Percentiles rank a stretch among this genome's conserved stretches.
Evolutionary conservation across 2,113 vertebrate genomes (phyloP).

Genomic region (Ceyx cyanopectus): DNA sequence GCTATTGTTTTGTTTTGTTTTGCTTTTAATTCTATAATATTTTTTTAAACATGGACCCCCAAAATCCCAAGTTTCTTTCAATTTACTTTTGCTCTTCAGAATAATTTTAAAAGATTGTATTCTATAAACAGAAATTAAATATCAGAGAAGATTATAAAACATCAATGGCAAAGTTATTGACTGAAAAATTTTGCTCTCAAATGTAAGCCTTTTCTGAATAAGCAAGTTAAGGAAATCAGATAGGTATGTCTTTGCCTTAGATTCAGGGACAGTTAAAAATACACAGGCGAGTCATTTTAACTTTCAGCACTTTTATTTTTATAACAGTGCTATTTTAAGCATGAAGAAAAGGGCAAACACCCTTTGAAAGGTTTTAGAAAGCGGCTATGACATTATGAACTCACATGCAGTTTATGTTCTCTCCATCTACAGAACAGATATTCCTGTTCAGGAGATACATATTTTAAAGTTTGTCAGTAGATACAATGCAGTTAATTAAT

Average conservation of each 20-base stretch:
- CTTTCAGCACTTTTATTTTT: slow-evolving; percentile 23
- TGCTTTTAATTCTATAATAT: too few relatives aligned
- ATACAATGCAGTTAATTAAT: not conserved
- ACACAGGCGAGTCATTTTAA: not conserved
- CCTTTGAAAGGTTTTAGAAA: not conserved
- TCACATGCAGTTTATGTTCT: fast-evolving
- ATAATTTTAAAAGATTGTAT: not conserved
- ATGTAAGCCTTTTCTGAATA: not conserved
- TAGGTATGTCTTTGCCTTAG: not conserved
- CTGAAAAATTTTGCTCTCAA: not conserved
- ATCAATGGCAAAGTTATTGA: not conserved
- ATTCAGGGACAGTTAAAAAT: not conserved
- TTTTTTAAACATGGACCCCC: too few relatives aligned
- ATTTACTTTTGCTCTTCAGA: not conserved
- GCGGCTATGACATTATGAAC: not conserved
- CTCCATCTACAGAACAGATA: not conserved
- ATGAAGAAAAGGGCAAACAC: not conserved
- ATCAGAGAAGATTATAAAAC: not conserved
- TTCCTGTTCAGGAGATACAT: not conserved
- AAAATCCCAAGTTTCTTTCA: fast-evolving
- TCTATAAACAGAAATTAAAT: not conserved
- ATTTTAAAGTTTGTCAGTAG: not conserved
- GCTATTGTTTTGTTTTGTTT: not conserved
- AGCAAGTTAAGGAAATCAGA: not conserved
- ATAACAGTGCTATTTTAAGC: not conserved